These are phyloP conservation scores for Gavialis gangeticus DNA, from an alignment of 2,113 vertebrate genomes.

Conservation along the genomic window DNA sequence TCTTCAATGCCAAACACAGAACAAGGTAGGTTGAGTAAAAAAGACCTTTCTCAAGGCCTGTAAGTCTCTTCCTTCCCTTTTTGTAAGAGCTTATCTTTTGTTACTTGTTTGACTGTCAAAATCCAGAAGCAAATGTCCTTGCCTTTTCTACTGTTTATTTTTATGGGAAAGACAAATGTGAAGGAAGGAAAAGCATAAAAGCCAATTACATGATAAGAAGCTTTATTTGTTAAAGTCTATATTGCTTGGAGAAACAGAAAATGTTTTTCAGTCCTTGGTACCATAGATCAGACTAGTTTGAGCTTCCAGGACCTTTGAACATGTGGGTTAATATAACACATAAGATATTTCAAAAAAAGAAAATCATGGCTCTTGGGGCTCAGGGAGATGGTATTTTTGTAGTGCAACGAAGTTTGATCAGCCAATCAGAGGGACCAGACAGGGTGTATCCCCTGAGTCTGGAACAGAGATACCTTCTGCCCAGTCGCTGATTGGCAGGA, in stretches of 20 bases:
- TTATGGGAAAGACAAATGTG: background rate
- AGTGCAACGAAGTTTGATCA: too few relatives aligned
- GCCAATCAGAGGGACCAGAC: too few relatives aligned
- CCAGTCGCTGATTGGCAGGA: too few relatives aligned
- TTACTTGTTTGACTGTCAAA: background rate
- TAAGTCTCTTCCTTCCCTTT: background rate
- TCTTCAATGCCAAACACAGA: conserved; percentile 76
- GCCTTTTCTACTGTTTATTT: background rate
- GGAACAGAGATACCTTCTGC: too few relatives aligned
- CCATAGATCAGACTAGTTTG: background rate
- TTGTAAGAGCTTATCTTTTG: background rate
- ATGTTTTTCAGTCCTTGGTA: background rate
- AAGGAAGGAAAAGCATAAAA: background rate
- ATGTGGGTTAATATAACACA: background rate
- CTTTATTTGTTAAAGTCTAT: background rate
- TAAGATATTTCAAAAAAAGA: background rate
- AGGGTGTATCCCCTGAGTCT: too few relatives aligned
- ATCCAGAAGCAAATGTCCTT: background rate
- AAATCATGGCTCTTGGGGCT: background rate
- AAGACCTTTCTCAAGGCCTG: background rate
- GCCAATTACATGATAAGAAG: background rate
- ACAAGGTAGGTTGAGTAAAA: conserved; percentile 78
- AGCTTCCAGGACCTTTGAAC: background rate
- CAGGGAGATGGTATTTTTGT: too few relatives aligned
- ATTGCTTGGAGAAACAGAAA: background rate